Percentiles rank a stretch among this genome's conserved stretches.
These are phyloP conservation scores for Amblyteles armatorius DNA, from an alignment of 2,888 invertebrate species.

Conservation along the genomic window DNA sequence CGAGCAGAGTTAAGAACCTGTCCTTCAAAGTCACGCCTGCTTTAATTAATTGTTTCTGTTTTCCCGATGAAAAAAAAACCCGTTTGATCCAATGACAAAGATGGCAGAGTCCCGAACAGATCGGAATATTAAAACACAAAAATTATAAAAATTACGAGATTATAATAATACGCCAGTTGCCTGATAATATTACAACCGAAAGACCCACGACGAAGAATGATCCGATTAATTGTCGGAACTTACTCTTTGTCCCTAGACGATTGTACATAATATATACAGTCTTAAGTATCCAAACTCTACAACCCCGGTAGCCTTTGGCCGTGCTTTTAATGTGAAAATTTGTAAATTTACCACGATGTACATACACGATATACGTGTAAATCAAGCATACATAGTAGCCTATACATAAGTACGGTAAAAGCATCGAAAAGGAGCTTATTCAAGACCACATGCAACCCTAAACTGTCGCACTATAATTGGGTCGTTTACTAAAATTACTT, in stretches of 20 bases:
- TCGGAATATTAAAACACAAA: slow-evolving; percentile 30
- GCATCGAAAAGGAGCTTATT: slow-evolving; percentile 10
- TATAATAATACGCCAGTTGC: slow-evolving; percentile 28
- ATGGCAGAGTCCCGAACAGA: slow-evolving; percentile 23
- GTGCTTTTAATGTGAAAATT: slow-evolving; percentile 63
- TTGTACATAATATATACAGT: slow-evolving; percentile 57
- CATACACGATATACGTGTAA: slow-evolving; percentile 62
- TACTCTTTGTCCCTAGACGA: slow-evolving; percentile 36
- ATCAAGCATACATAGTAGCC: slow-evolving; percentile 28
- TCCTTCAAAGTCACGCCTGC: slow-evolving; percentile 33
- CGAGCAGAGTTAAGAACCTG: background rate
- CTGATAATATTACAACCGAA: slow-evolving; percentile 11
- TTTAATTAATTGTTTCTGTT: slow-evolving; percentile 54
- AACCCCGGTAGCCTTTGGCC: slow-evolving; percentile 49
- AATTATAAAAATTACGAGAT: background rate
- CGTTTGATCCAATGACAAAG: background rate
- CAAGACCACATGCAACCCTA: slow-evolving; percentile 18
- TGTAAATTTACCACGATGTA: slow-evolving; percentile 64
- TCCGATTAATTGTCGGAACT: slow-evolving; percentile 1
- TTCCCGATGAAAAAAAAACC: slow-evolving; percentile 9
- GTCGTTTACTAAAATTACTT: background rate
- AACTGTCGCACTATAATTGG: background rate
- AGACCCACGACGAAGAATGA: slow-evolving; percentile 13
- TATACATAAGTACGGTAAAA: slow-evolving; percentile 25
- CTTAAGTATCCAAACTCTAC: slow-evolving; percentile 45